Evolutionary conservation across 2,888 invertebrate genomes (phyloP).

Genomic region (Drosophila mulleri): DNA sequence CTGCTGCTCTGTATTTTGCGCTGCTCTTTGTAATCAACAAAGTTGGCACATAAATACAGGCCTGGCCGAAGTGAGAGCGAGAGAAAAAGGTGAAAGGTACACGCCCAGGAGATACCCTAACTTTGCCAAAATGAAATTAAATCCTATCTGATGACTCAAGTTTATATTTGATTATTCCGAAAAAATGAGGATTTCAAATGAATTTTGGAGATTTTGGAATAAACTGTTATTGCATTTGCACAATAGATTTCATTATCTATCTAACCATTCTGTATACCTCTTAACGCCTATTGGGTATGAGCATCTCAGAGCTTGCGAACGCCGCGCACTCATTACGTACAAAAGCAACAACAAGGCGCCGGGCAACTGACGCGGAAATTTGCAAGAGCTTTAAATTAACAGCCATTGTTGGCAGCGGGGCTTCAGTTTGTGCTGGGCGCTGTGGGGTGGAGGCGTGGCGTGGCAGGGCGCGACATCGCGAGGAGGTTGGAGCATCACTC

Average conservation of each 20-base stretch:
- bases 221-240: background rate
- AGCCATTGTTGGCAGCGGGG: conserved; percentile 35
- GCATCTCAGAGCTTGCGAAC: conserved; percentile 23
- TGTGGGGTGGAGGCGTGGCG: background rate
- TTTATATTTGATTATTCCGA: background rate
- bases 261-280: conserved; percentile 4
- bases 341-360: conserved; percentile 43
- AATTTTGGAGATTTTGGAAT: background rate
- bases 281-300: background rate
- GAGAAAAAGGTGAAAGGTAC: background rate
- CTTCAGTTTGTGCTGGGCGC: background rate
- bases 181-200: background rate
- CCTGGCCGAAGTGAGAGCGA: conserved; percentile 25
- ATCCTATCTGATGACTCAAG: background rate
- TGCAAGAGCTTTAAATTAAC: conserved; percentile 76
- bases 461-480: background rate
- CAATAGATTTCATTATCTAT: background rate
- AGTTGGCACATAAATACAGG: conserved; percentile 55
- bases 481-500: conserved; percentile 14
- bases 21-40: conserved; percentile 56
- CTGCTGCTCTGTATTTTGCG: conserved; percentile 15
- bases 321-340: conserved; percentile 61
- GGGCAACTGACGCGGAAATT: conserved; percentile 69
- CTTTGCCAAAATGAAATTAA: background rate
- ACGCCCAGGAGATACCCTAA: conserved; percentile 8